Conservation (phyloP, 35 echinoderm and acorn worm species). For the Holothuria glaberrima region DNA sequence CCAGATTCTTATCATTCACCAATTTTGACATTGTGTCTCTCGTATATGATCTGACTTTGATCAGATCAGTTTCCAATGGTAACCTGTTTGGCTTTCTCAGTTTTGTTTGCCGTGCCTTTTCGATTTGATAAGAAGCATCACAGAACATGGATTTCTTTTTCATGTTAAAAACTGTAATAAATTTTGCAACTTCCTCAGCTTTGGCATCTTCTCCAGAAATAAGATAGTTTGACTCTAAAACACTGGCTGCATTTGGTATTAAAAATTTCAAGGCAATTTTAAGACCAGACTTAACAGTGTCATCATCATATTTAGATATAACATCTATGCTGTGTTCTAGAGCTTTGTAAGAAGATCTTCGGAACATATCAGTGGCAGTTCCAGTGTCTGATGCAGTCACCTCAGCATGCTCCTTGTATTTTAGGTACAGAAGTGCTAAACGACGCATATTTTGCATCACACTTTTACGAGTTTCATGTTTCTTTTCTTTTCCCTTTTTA, state of each 20-base stretch:
- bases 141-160: neutral
- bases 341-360: neutral
- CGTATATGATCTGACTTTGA: neutral
- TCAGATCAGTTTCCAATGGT: neutral
- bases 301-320: slow-evolving; percentile 5
- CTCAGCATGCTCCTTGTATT: slow-evolving; percentile 15
- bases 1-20: neutral
- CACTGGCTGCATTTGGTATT: neutral
- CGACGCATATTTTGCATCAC: slow-evolving; percentile 14
- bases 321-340: neutral
- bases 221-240: neutral
- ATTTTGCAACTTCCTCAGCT: neutral
- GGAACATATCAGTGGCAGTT: slow-evolving; percentile 10
- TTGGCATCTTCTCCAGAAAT: neutral
- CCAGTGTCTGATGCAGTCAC: neutral
- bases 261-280: slow-evolving; percentile 1
- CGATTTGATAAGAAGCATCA: neutral
- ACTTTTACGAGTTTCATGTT: slow-evolving; percentile 14
- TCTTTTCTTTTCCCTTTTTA: slow-evolving; percentile 25
- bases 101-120: slow-evolving; percentile 16
- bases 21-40: slow-evolving; percentile 2
- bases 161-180: neutral
- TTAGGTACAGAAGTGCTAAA: neutral
- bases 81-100: slow-evolving; percentile 1
- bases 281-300: neutral